Evolutionary conservation across 1,140 invertebrate species (phyloP).

Genomic region (Conus ventricosus): DNA sequence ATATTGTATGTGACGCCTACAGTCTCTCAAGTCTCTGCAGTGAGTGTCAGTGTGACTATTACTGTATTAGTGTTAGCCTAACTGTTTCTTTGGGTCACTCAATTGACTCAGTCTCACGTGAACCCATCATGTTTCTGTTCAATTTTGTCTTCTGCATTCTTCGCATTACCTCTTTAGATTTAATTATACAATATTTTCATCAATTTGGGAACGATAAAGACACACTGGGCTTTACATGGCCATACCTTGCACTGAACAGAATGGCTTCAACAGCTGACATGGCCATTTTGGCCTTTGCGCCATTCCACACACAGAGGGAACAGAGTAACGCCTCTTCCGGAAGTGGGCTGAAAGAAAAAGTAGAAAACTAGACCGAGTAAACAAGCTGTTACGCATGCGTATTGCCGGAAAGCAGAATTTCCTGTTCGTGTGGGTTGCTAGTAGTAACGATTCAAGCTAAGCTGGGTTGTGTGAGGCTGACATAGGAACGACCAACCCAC

Average conservation of each 20-base stretch:
- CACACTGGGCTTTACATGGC: too few species aligned
- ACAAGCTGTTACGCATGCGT: not conserved
- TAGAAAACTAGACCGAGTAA: not conserved
- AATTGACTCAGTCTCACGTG: too few species aligned
- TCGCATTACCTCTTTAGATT: too few species aligned
- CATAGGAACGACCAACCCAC: not conserved
- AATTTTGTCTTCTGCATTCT: too few species aligned
- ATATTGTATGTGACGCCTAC: too few species aligned
- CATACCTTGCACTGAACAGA: constrained; percentile 26
- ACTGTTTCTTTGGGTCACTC: too few species aligned
- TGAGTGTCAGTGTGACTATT: too few species aligned
- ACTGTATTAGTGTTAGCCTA: too few species aligned
- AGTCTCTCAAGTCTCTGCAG: too few species aligned
- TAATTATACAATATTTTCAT: too few species aligned
- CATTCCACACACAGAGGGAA: not conserved
- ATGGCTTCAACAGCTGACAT: constrained; percentile 33
- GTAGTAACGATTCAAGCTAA: constrained; percentile 34
- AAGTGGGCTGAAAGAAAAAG: constrained; percentile 9
- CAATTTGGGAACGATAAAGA: too few species aligned
- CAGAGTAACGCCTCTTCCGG: constrained; percentile 17
- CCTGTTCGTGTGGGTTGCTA: constrained; percentile 26
- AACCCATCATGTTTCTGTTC: too few species aligned
- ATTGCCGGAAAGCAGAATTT: not conserved
- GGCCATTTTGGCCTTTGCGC: constrained; percentile 29
- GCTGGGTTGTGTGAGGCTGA: constrained; percentile 1